These are phyloP conservation scores for Timandra comae DNA, from an alignment of 2,888 invertebrate genomes.

Conservation along the genomic window DNA sequence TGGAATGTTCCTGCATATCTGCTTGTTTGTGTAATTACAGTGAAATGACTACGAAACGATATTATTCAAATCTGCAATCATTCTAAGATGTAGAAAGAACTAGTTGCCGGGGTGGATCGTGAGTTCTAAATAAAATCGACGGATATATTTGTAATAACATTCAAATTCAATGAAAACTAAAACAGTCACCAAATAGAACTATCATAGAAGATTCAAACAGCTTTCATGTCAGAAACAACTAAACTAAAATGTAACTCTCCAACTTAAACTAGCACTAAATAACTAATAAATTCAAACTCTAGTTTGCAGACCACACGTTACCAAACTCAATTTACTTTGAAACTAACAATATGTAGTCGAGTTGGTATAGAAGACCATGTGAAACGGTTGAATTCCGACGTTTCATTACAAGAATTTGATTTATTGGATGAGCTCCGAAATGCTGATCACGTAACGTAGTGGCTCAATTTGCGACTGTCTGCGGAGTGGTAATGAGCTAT, in stretches of 20 bases:
- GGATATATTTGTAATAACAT: too few species aligned
- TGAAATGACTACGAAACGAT: too few species aligned
- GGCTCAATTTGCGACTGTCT: slow-evolving; percentile 19
- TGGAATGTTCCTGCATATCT: too few species aligned
- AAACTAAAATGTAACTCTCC: not conserved
- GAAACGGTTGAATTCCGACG: slow-evolving; percentile 44
- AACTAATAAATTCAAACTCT: not conserved
- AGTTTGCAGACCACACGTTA: slow-evolving; percentile 8
- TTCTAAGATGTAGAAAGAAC: too few species aligned
- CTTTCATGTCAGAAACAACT: not conserved
- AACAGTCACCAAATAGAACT: too few species aligned
- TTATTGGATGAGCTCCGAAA: slow-evolving; percentile 50
- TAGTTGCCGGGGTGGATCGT: too few species aligned
- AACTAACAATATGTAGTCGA: slow-evolving; percentile 29
- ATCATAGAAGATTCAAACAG: too few species aligned
- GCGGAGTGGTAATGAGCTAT: slow-evolving; percentile 27
- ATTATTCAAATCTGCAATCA: too few species aligned
- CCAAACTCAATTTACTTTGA: slow-evolving; percentile 19
- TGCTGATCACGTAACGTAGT: slow-evolving; percentile 37
- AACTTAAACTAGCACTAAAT: too few species aligned
- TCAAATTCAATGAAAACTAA: too few species aligned
- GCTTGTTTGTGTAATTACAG: too few species aligned
- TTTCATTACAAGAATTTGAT: slow-evolving; percentile 70
- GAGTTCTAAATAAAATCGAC: too few species aligned
- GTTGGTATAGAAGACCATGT: slow-evolving; percentile 2